Conservation (phyloP, 2,888 invertebrate genomes). For the Ommatoiulus sabulosus region DNA sequence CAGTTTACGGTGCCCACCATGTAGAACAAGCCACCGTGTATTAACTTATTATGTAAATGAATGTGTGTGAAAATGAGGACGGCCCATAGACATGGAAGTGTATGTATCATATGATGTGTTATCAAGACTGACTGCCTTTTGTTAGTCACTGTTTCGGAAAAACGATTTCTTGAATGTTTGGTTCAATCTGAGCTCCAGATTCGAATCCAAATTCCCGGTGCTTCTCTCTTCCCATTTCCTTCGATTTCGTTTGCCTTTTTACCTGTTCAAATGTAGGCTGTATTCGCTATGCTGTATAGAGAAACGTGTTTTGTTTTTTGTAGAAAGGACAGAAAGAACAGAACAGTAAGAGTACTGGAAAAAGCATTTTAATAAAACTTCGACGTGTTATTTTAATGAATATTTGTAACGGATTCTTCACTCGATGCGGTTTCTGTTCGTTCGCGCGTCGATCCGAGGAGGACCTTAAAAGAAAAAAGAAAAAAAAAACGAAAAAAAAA, state of each 20-base stretch:
- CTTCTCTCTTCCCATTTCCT: neutral
- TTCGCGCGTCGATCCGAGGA: neutral
- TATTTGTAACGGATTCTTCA: slow-evolving; percentile 36
- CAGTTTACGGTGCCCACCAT: neutral
- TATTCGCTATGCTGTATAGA: slow-evolving; percentile 36
- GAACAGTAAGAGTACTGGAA: neutral
- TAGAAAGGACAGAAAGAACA: slow-evolving; percentile 32
- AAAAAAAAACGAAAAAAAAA: neutral
- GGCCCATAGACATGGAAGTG: slow-evolving; percentile 8
- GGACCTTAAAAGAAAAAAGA: neutral
- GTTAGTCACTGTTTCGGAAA: slow-evolving; percentile 13
- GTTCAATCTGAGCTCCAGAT: slow-evolving; percentile 5
- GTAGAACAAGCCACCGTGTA: neutral
- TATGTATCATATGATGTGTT: slow-evolving; percentile 33
- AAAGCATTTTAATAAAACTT: slow-evolving; percentile 40
- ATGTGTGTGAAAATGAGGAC: slow-evolving; percentile 17
- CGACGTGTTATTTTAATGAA: slow-evolving; percentile 40
- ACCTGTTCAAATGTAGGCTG: slow-evolving; percentile 4
- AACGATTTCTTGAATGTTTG: slow-evolving; percentile 36
- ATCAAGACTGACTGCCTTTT: neutral
- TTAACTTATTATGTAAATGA: slow-evolving; percentile 30
- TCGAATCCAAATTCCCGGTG: slow-evolving; percentile 20
- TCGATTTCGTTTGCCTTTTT: slow-evolving; percentile 3
- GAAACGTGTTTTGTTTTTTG: slow-evolving; percentile 33
- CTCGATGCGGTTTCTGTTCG: slow-evolving; percentile 13